Base-by-base conservation (phyloP, 2,113 vertebrate species). In the Engraulis encrasicolus region DNA sequence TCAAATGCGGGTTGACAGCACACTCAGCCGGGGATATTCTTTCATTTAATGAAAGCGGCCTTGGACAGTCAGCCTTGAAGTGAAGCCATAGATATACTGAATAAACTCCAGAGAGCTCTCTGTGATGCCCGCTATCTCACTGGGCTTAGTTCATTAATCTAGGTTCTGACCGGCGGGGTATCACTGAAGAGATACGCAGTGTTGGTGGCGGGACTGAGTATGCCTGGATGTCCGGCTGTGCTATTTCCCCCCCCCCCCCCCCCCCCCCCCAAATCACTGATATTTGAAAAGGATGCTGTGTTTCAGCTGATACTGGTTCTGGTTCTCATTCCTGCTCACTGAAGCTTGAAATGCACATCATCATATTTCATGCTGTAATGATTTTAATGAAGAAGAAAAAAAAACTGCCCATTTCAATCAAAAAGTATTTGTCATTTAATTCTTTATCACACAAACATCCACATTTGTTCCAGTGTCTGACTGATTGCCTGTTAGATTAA, bases 311-410 rank as follows among this genome's bases (percentile, higher is more conserved):
- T 74, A 5, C 31, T 12, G 66, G 31, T 12, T 74, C 11, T 34
- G 34, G 66, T 34, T 34, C 14, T 34, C 66, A 74, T 34, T 74
- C 11, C 27, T 31, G 27, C 31, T 74, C 66, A 74, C 14, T 74
- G 27, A 74, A 36, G 27, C 27, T 61, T 11, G 20, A 27, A 61
- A 40, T 50, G 83, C 71, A 79, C 54, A n/a, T 2, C 48, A 48
- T 80, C 54, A 81, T 11, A 86, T 31, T 74, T 74, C 27, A 74
- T 74, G 66, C 66, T 74, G 66, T 74, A 34, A 74, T 74, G 66
- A 74, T 74, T 74, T 74, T 74, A 74, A 74, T 74, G 66, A 74
- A 74, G 66, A 19, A 74, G 17, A n/a, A 74, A 74, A 74, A 74
- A 34, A 31, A 74, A 34, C 31, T 14, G 66, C 66, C 15, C 31